A percentile compares a stretch with the other conserved stretches of the same genome.
These are phyloP conservation scores for Dicyrtomina minuta DNA, from an alignment of 2,888 invertebrate species.

Conservation along the genomic window DNA sequence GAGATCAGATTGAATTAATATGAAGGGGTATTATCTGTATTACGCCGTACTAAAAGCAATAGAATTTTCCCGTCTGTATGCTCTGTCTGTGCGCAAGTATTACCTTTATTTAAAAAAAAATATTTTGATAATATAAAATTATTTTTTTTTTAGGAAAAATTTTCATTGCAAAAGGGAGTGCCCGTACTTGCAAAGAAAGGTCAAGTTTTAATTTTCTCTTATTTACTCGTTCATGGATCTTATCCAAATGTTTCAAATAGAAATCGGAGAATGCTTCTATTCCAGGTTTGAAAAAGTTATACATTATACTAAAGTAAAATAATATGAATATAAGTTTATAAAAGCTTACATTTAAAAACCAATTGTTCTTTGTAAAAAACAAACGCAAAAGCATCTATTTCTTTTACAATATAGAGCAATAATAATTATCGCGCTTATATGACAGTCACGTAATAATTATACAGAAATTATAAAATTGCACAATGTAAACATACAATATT, in stretches of 20 bases:
- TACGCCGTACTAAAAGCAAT: too few relatives aligned
- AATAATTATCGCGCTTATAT: too few relatives aligned
- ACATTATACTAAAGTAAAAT: not conserved
- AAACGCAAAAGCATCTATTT: too few relatives aligned
- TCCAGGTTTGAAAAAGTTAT: constrained; percentile 53
- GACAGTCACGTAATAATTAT: not conserved
- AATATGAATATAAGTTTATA: too few relatives aligned
- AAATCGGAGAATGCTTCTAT: constrained; percentile 62
- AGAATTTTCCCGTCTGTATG: too few relatives aligned
- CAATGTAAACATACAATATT: not conserved
- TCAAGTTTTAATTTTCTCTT: constrained; percentile 64
- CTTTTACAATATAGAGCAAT: too few relatives aligned
- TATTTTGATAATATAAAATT: too few relatives aligned
- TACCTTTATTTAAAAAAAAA: too few relatives aligned
- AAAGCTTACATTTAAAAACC: too few relatives aligned
- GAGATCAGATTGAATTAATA: not conserved
- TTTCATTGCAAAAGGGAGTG: constrained; percentile 60
- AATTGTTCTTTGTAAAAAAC: not conserved
- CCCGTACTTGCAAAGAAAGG: constrained; percentile 62
- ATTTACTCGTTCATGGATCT: constrained; percentile 64
- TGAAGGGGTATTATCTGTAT: too few relatives aligned
- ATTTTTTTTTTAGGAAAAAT: constrained; percentile 57
- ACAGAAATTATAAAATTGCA: not conserved
- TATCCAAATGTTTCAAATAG: constrained; percentile 60
- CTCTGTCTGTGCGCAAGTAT: too few relatives aligned